phyloP scores from a whole-genome alignment of 2,113 vertebrate species.

The Lethenteron camtschaticum region DNA sequence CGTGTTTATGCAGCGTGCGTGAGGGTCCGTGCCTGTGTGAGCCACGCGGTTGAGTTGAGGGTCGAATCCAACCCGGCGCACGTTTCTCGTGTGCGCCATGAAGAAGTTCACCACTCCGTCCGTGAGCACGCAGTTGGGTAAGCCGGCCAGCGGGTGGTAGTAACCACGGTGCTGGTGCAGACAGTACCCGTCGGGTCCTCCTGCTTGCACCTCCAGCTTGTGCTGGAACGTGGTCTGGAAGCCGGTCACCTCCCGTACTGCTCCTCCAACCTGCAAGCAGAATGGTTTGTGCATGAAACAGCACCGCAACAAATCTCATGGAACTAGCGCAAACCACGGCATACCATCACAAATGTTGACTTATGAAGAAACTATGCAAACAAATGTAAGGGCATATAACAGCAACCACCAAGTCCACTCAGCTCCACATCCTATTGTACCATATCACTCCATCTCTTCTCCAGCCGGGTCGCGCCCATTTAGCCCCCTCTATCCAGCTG shows the following conservation, averaged over 20 bases:
- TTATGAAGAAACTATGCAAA: too few relatives aligned
- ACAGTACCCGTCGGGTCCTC: slow-evolving; percentile 44
- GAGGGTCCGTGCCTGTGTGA: slow-evolving; percentile 38
- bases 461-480: too few relatives aligned
- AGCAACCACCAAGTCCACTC: too few relatives aligned
- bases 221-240: slow-evolving; percentile 47
- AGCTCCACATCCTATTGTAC: too few relatives aligned
- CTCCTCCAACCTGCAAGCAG: slow-evolving; percentile 42
- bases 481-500: too few relatives aligned
- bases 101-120: slow-evolving; percentile 79
- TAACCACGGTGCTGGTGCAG: slow-evolving; percentile 31
- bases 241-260: slow-evolving; percentile 49
- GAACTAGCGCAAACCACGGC: too few relatives aligned
- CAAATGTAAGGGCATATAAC: too few relatives aligned
- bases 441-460: too few relatives aligned
- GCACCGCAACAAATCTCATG: too few relatives aligned
- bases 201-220: slow-evolving; percentile 36
- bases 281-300: too few relatives aligned
- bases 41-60: slow-evolving; percentile 34
- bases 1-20: too few relatives aligned
- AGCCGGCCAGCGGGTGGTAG: slow-evolving; percentile 42
- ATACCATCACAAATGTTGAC: too few relatives aligned
- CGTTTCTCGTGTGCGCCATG: slow-evolving; percentile 45
- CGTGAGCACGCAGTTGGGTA: slow-evolving; percentile 50
- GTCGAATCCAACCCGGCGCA: slow-evolving; percentile 51